Percentiles rank a stretch among this genome's conserved stretches.
phyloP scores from a whole-genome alignment of 2,888 invertebrate genomes.

The Thalpophila matura region DNA sequence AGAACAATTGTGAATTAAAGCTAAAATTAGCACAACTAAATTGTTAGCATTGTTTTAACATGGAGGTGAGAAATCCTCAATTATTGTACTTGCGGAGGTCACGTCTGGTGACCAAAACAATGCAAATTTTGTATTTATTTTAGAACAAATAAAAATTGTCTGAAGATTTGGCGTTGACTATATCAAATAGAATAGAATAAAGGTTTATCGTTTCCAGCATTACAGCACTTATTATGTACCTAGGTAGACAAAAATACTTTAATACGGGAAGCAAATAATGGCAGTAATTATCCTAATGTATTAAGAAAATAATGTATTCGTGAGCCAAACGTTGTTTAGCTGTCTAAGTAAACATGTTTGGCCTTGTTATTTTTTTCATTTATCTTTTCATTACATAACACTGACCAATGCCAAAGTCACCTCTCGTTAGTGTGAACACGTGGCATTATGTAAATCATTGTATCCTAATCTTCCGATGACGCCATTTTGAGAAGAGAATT shows the following conservation, averaged over 20 bases:
- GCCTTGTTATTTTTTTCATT: slow-evolving; percentile 11
- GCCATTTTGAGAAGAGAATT: slow-evolving; percentile 30
- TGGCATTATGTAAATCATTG: neutral
- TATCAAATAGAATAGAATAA: too few species aligned
- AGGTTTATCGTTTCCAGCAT: too few species aligned
- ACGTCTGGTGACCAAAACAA: slow-evolving; percentile 8
- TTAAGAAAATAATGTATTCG: slow-evolving; percentile 7
- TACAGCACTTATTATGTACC: too few species aligned
- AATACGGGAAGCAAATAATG: too few species aligned
- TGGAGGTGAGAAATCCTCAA: slow-evolving; percentile 9
- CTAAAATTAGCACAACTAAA: slow-evolving; percentile 15
- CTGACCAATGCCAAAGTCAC: slow-evolving; percentile 38
- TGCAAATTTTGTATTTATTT: neutral
- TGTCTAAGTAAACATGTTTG: slow-evolving; percentile 36
- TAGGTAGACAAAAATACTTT: too few species aligned
- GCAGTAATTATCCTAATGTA: neutral
- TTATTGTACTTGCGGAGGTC: slow-evolving; percentile 32
- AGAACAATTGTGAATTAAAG: slow-evolving; percentile 15
- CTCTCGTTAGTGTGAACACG: slow-evolving; percentile 6
- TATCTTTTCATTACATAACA: slow-evolving; percentile 26
- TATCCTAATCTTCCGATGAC: neutral
- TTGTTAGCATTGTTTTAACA: slow-evolving; percentile 11
- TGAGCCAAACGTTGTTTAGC: slow-evolving; percentile 17
- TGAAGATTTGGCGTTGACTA: too few species aligned
- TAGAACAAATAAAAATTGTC: neutral